These are phyloP conservation scores for Leptopilina syphax DNA, from an alignment of 2,888 invertebrate species.

Conservation along the genomic window DNA sequence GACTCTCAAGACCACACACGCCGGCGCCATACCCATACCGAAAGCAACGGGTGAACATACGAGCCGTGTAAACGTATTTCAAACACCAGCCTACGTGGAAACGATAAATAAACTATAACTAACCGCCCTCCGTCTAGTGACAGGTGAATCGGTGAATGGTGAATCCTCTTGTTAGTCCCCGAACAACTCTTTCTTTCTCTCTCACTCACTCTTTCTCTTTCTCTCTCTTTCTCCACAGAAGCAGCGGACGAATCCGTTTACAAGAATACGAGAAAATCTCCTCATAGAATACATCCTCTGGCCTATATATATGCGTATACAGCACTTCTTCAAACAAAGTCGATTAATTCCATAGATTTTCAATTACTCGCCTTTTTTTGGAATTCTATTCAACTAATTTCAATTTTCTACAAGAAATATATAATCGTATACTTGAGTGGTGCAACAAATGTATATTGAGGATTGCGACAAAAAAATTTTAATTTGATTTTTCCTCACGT, in stretches of 20 bases:
- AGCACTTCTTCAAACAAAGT: neutral
- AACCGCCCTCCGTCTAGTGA: constrained; percentile 74
- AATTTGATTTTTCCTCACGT: no score
- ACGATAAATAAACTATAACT: constrained; percentile 76
- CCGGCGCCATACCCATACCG: constrained; percentile 73
- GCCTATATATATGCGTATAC: neutral
- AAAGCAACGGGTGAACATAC: constrained; percentile 68
- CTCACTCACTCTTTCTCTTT: no score
- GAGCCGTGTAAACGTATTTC: constrained; percentile 70
- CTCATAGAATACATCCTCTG: neutral
- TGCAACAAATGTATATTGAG: no score
- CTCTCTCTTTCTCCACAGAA: constrained; percentile 47
- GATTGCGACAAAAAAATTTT: no score
- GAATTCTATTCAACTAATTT: no score
- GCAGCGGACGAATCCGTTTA: constrained; percentile 57
- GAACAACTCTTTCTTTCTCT: constrained; percentile 48
- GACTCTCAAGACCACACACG: constrained; percentile 74
- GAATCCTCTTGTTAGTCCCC: constrained; percentile 74
- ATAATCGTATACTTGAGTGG: no score
- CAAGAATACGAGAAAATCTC: constrained; percentile 48
- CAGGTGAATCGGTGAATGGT: constrained; percentile 76
- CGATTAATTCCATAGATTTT: no score
- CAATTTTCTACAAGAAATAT: no score
- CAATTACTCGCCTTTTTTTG: no score
- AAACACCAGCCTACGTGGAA: constrained; percentile 72